Evolutionary conservation across 2,888 invertebrate genomes (phyloP).

Genomic region (Sinhomidia bicolor): DNA sequence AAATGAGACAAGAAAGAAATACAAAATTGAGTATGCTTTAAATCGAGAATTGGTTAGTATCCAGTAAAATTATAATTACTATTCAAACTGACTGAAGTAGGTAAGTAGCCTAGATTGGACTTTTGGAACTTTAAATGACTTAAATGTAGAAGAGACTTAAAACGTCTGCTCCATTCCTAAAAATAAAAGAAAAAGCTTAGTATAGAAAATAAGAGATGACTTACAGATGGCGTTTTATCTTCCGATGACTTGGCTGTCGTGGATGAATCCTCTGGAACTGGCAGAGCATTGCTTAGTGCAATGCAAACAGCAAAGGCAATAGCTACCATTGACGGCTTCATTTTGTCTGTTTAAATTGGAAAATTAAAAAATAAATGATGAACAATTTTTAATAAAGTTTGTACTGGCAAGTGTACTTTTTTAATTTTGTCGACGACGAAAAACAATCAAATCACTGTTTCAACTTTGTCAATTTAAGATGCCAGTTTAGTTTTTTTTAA

Average conservation of each 20-base stretch:
- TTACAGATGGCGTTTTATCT: slow-evolving; percentile 75
- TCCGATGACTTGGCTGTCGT: slow-evolving; percentile 69
- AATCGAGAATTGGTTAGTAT: neutral
- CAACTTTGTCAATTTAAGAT: neutral
- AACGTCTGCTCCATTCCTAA: neutral
- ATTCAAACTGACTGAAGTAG: slow-evolving; percentile 36
- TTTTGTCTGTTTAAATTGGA: slow-evolving; percentile 58
- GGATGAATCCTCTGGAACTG: slow-evolving; percentile 77
- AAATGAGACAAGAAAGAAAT: neutral
- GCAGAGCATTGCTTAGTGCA: slow-evolving; percentile 75
- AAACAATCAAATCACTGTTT: slow-evolving; percentile 21
- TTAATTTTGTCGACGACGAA: neutral
- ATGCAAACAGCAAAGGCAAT: slow-evolving; percentile 75
- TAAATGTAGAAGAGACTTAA: neutral
- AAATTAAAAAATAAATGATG: neutral
- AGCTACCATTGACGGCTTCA: slow-evolving; percentile 76
- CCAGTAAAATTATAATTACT: neutral
- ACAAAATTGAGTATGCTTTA: neutral
- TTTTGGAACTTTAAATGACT: neutral
- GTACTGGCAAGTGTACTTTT: neutral
- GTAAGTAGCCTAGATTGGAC: no score
- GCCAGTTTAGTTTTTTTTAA: no score
- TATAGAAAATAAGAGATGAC: slow-evolving; percentile 3
- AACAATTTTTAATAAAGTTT: neutral
- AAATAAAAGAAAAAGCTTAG: neutral